Percentiles rank a stretch among this genome's conserved stretches.
phyloP scores from a whole-genome alignment of 64 coral and sea anemone species.

The Pocillopora verrucosa region DNA sequence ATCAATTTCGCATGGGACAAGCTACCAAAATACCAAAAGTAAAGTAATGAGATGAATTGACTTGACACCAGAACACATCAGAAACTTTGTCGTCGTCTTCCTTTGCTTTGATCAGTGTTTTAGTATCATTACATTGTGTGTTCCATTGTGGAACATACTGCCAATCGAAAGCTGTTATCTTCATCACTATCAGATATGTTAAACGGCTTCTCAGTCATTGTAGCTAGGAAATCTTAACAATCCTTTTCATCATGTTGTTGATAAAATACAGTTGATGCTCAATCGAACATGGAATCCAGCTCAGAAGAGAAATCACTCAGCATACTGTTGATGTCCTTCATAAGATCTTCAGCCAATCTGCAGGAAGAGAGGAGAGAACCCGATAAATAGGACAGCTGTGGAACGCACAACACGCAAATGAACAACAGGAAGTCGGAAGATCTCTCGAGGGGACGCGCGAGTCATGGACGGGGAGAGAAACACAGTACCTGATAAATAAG shows the following conservation, averaged over 20 bases:
- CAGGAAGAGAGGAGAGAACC: neutral
- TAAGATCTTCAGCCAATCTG: slow-evolving; percentile 48
- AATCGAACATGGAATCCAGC: slow-evolving; percentile 65
- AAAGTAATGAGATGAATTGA: no score
- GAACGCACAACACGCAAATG: neutral
- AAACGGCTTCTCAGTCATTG: neutral
- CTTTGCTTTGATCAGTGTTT: no score
- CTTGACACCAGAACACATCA: no score
- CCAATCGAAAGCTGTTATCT: neutral
- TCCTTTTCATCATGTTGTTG: neutral
- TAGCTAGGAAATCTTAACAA: neutral
- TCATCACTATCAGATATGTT: neutral
- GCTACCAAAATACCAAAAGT: no score
- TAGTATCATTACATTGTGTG: no score
- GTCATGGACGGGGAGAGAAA: neutral
- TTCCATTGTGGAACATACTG: neutral
- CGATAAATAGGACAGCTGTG: neutral
- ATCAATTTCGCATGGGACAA: no score
- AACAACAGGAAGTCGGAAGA: neutral
- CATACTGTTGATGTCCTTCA: slow-evolving; percentile 78
- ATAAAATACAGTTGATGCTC: neutral
- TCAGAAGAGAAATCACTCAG: slow-evolving; percentile 64
- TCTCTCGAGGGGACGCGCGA: neutral
- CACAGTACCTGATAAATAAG: no score
- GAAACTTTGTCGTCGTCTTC: no score